phyloP scores from a whole-genome alignment of 2,888 invertebrate genomes.

The Leptopterna dolabrata region DNA sequence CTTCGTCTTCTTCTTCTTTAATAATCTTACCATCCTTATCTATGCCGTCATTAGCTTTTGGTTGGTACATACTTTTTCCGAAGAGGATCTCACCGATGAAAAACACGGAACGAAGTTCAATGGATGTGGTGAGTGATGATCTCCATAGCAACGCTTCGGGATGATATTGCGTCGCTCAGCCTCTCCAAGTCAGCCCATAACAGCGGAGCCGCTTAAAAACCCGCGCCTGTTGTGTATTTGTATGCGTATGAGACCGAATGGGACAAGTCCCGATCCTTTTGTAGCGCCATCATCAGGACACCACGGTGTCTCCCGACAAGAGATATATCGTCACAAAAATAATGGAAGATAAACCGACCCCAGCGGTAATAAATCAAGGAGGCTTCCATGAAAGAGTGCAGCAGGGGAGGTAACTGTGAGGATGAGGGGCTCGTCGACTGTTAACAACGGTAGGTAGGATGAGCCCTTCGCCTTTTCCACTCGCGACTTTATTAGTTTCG shows the following conservation, averaged over 20 bases:
- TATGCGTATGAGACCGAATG: not conserved
- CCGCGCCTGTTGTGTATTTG: not conserved
- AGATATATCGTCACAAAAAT: slow-evolving; percentile 45
- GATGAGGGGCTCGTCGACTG: not conserved
- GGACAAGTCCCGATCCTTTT: not conserved
- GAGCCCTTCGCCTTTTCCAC: not conserved
- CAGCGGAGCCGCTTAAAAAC: not conserved
- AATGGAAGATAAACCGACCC: slow-evolving; percentile 44
- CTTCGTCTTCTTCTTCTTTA: too few species aligned
- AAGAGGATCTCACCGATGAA: too few species aligned
- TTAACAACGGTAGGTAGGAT: not conserved
- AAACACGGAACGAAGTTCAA: too few species aligned
- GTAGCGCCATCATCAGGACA: slow-evolving; percentile 4
- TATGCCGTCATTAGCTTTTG: too few species aligned
- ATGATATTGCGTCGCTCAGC: not conserved
- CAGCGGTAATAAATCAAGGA: slow-evolving; percentile 37
- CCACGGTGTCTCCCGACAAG: not conserved
- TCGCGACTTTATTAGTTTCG: slow-evolving; percentile 21
- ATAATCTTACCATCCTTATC: too few species aligned
- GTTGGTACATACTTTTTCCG: too few species aligned
- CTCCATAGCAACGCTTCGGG: not conserved
- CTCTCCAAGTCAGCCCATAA: not conserved
- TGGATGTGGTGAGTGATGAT: too few species aligned
- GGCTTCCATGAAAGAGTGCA: not conserved
- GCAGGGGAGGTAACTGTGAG: not conserved